These are phyloP conservation scores for Criorhina ranunculi DNA, from an alignment of 2,888 invertebrate species.

Conservation along the genomic window DNA sequence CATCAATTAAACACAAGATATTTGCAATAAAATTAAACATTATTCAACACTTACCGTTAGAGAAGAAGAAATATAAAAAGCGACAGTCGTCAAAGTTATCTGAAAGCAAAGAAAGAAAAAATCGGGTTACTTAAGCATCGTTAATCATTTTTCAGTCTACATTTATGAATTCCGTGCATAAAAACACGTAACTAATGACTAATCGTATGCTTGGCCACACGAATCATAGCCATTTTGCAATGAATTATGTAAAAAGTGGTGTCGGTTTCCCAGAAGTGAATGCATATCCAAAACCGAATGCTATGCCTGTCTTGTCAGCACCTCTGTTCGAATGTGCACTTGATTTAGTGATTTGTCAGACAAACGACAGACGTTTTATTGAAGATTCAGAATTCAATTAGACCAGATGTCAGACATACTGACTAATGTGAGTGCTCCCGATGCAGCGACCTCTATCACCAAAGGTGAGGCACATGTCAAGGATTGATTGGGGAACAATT, in stretches of 20 bases:
- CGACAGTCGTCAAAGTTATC: constrained; percentile 52
- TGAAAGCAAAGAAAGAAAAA: constrained; percentile 59
- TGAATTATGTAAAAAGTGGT: constrained; percentile 18
- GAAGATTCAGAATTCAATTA: constrained; percentile 12
- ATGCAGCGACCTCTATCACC: constrained; percentile 8
- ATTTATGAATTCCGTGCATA: constrained; percentile 4
- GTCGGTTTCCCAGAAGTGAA: background rate
- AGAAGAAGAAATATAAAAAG: constrained; percentile 20
- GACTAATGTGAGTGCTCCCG: constrained; percentile 42
- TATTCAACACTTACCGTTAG: constrained; percentile 65
- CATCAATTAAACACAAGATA: background rate
- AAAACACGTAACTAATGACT: constrained; percentile 18
- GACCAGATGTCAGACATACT: constrained; percentile 28
- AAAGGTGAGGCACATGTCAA: constrained; percentile 7
- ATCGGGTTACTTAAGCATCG: constrained; percentile 28
- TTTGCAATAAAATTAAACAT: constrained; percentile 4
- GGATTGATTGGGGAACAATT: constrained; percentile 26
- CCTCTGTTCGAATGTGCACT: background rate
- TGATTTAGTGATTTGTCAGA: constrained; percentile 36
- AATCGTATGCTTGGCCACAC: constrained; percentile 24
- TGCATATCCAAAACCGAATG: background rate
- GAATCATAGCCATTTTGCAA: constrained; percentile 38
- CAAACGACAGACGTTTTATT: constrained; percentile 35
- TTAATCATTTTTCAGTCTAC: constrained; percentile 14
- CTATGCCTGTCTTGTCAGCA: constrained; percentile 12